phyloP scores from a whole-genome alignment of 92 coral and sea anemone species.

The Meandrina meandrites region DNA sequence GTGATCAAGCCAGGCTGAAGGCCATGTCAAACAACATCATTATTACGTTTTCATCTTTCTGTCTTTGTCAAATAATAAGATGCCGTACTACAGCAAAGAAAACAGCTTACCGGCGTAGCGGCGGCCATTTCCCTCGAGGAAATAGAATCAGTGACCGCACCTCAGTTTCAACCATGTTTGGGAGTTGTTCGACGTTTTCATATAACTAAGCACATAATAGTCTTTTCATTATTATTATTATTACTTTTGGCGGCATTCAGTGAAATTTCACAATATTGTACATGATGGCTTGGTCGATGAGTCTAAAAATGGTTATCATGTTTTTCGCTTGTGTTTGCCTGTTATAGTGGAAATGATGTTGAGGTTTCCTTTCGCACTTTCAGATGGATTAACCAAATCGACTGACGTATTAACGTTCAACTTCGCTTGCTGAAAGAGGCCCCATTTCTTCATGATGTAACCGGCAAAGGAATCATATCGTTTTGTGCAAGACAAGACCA shows the following conservation, averaged over 20 bases:
- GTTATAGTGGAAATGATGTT: neutral
- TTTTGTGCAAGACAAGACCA: no score
- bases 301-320: neutral
- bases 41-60: no score
- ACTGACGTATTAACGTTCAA: neutral
- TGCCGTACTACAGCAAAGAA: neutral
- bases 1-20: no score
- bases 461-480: no score
- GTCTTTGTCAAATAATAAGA: neutral
- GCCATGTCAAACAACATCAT: no score
- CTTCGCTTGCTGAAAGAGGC: neutral
- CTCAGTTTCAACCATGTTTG: neutral
- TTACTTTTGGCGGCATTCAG: neutral
- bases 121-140: neutral
- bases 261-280: neutral
- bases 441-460: neutral
- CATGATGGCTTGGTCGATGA: neutral
- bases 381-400: neutral
- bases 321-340: neutral
- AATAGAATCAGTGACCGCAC: neutral
- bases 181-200: neutral
- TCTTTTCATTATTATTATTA: neutral
- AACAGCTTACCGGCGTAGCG: neutral
- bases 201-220: neutral
- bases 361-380: neutral